Conservation (phyloP, 2,113 vertebrate species). For the Gopherus evgoodei region DNA sequence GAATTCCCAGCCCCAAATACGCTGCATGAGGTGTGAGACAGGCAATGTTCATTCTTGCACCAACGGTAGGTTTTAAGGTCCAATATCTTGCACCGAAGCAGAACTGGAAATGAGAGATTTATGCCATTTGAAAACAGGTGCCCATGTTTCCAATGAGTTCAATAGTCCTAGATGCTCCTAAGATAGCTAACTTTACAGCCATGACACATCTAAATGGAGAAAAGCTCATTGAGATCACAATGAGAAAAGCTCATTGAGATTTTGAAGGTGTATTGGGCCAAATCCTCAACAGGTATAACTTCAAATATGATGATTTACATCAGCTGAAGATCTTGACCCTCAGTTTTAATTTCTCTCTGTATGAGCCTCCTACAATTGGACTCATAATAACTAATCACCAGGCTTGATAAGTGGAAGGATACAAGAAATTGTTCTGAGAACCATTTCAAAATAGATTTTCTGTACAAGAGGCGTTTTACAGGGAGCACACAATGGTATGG, state of each 20-base stretch:
- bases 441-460: background rate
- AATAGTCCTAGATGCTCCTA: background rate
- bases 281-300: conserved; percentile 8
- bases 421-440: background rate
- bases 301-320: conserved; percentile 8
- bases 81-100: conserved; percentile 46
- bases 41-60: conserved; percentile 9
- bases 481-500: background rate
- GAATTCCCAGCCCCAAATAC: conserved; percentile 49
- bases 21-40: background rate
- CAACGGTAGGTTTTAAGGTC: conserved; percentile 53
- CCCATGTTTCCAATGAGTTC: background rate
- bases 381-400: background rate
- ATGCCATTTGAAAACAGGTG: background rate
- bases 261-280: conserved; percentile 1
- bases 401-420: background rate
- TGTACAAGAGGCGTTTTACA: background rate
- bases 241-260: conserved; percentile 14
- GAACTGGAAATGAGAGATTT: conserved; percentile 24
- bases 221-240: background rate
- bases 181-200: background rate
- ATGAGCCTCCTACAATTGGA: background rate
- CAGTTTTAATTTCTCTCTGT: background rate
- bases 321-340: conserved; percentile 14
- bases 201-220: conserved; percentile 9